Percentiles rank a stretch among this genome's conserved stretches.
These are phyloP conservation scores for Rhyzopertha dominica DNA, from an alignment of 1,140 invertebrate species.

Conservation along the genomic window DNA sequence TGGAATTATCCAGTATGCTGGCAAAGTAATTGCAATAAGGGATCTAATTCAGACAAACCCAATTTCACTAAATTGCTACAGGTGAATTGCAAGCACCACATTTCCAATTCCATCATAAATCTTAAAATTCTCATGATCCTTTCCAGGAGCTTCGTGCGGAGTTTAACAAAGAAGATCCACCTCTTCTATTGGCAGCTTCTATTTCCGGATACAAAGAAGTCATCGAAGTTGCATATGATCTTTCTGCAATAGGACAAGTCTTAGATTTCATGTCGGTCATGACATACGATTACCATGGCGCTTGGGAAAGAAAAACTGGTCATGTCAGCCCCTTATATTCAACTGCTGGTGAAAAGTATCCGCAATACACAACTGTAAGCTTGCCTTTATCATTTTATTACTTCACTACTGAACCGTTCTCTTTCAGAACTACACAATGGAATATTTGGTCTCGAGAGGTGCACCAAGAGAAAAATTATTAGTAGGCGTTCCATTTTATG, in stretches of 20 bases:
- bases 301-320: conserved; percentile 75
- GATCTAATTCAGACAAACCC: conserved; percentile 66
- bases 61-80: conserved; percentile 72
- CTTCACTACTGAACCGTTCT: neutral
- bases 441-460: conserved; percentile 66
- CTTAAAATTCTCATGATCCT: conserved; percentile 12
- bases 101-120: no score
- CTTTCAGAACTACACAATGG: conserved; percentile 69
- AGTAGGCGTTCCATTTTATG: conserved; percentile 84
- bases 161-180: conserved; percentile 63
- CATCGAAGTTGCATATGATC: conserved; percentile 76
- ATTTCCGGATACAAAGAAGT: conserved; percentile 87
- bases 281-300: conserved; percentile 85
- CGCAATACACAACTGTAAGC: conserved; percentile 74
- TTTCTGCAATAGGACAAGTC: conserved; percentile 59
- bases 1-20: conserved; percentile 92
- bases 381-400: neutral
- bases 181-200: conserved; percentile 71
- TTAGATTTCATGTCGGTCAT: conserved; percentile 83
- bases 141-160: conserved; percentile 69
- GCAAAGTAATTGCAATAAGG: conserved; percentile 82
- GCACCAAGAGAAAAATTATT: conserved; percentile 75
- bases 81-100: no score
- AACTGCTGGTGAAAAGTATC: conserved; percentile 55
- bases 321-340: conserved; percentile 77